phyloP scores from a whole-genome alignment of 2,797 vertebrate genomes.

The Phataginus tricuspis region DNA sequence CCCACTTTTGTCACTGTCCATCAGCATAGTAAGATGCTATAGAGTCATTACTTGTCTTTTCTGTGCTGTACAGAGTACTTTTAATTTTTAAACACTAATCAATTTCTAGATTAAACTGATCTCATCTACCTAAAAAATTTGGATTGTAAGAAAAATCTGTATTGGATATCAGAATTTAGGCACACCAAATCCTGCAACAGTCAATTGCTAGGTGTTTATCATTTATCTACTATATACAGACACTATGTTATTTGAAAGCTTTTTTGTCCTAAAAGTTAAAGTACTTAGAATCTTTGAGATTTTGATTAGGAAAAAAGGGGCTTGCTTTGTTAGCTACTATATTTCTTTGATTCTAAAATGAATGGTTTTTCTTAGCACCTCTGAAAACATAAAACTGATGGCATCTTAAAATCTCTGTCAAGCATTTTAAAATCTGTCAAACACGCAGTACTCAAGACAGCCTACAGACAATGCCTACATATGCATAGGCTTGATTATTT shows the following conservation, averaged over 20 bases:
- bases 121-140: conserved; percentile 28
- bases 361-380: background rate
- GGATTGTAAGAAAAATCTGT: conserved; percentile 25
- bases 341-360: conserved; percentile 10
- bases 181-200: background rate
- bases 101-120: conserved; percentile 35
- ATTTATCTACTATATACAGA: background rate
- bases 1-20: no score
- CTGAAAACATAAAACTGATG: conserved; percentile 18
- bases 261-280: background rate
- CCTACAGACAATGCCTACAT: background rate
- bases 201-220: background rate
- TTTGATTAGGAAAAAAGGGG: background rate
- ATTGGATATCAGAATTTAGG: background rate
- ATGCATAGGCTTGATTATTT: background rate
- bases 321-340: conserved; percentile 28
- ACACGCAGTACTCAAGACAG: background rate
- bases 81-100: conserved; percentile 38
- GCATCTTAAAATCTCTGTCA: background rate
- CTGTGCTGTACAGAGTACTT: background rate
- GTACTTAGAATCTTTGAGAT: background rate
- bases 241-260: background rate
- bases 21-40: no score
- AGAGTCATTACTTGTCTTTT: no score
- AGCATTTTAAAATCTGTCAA: background rate